Evolutionary conservation across 2,797 vertebrate genomes (phyloP).

Genomic region (Loriculus beryllinus): DNA sequence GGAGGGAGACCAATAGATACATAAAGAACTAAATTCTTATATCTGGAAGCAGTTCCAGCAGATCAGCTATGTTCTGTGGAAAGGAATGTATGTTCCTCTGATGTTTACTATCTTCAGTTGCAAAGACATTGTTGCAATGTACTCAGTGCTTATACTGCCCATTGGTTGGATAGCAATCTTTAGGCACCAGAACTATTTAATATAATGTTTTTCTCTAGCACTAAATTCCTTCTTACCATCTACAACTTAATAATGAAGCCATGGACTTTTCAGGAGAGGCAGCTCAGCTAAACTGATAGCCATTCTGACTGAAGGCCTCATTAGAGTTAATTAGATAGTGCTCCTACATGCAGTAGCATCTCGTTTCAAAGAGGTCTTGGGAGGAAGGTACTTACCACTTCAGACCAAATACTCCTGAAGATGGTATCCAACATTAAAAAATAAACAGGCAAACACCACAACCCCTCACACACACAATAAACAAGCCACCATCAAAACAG

Average conservation of each 20-base stretch:
- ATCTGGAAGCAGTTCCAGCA: background rate
- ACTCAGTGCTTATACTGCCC: background rate
- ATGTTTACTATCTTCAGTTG: background rate
- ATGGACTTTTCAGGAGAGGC: background rate
- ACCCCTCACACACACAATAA: fast-evolving
- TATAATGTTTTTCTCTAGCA: background rate
- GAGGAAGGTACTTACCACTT: background rate
- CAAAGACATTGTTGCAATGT: background rate
- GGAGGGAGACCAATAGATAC: background rate
- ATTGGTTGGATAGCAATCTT: background rate
- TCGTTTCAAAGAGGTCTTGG: background rate
- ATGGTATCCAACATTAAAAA: background rate
- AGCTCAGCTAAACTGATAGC: background rate
- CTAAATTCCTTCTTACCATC: background rate
- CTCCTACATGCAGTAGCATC: background rate
- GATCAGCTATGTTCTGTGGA: background rate
- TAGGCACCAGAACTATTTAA: background rate
- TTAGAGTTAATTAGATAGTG: background rate
- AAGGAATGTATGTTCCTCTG: background rate
- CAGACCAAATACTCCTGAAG: background rate
- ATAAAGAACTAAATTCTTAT: background rate
- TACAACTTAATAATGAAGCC: background rate
- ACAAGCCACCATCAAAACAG: background rate
- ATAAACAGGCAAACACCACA: background rate
- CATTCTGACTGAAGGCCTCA: background rate